These are phyloP conservation scores for Platichthys stellatus DNA, from an alignment of 2,113 vertebrate genomes.

Conservation along the genomic window DNA sequence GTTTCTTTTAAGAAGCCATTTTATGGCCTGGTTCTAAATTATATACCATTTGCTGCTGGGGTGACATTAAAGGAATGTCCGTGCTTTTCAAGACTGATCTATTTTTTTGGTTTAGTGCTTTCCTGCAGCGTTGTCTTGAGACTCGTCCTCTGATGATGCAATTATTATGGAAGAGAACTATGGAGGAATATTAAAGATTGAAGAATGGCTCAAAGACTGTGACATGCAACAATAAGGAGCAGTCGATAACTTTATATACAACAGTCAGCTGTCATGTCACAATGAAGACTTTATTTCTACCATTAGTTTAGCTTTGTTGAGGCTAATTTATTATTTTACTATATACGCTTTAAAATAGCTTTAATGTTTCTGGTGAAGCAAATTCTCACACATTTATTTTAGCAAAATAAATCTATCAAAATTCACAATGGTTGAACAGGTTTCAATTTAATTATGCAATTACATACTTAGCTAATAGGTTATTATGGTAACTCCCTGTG, in stretches of 20 bases:
- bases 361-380: too few relatives aligned
- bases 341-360: too few relatives aligned
- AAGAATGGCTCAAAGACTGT: neutral
- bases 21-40: conserved; percentile 15
- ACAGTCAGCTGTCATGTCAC: too few relatives aligned
- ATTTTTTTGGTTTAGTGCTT: neutral
- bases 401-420: too few relatives aligned
- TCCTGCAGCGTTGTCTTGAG: neutral
- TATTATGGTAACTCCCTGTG: too few relatives aligned
- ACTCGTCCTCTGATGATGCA: conserved; percentile 2
- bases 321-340: too few relatives aligned
- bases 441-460: too few relatives aligned
- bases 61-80: conserved; percentile 3
- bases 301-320: too few relatives aligned
- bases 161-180: neutral
- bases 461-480: too few relatives aligned
- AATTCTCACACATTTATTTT: too few relatives aligned
- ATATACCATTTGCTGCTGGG: conserved; percentile 1
- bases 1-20: neutral
- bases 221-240: neutral
- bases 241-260: neutral
- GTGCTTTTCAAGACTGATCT: conserved; percentile 2
- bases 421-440: too few relatives aligned
- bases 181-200: neutral
- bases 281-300: too few relatives aligned